Evolutionary conservation across 2,113 vertebrate species (phyloP).

Genomic region (Muscicapa adusta): DNA sequence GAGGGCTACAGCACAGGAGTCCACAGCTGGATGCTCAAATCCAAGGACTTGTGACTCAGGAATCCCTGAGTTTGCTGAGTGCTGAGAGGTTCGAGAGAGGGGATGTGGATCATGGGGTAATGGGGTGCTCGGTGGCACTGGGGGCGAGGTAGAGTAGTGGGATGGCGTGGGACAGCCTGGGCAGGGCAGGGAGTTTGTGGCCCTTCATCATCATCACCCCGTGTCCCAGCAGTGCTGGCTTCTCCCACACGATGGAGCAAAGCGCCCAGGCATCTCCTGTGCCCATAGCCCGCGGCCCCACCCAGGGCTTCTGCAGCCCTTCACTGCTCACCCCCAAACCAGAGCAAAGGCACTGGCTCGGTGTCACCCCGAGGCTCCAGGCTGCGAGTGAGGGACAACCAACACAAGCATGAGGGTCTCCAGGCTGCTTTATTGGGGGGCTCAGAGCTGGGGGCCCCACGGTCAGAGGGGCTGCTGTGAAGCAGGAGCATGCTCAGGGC

Average conservation of each 20-base stretch:
- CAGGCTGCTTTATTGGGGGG: constrained; percentile 24
- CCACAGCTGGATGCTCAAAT: background rate
- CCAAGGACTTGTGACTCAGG: background rate
- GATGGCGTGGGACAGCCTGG: background rate
- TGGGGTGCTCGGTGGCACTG: rapidly evolving
- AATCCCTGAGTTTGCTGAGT: background rate
- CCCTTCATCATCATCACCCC: background rate
- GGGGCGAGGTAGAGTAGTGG: background rate
- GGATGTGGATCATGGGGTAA: rapidly evolving
- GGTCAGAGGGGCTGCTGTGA: background rate
- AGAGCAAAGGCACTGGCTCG: rapidly evolving
- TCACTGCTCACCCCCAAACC: background rate
- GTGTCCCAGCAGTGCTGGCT: constrained; percentile 40
- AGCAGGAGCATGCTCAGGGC: rapidly evolving
- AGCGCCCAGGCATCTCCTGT: background rate
- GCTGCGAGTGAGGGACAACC: background rate
- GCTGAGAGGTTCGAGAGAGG: background rate
- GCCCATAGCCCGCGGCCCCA: rapidly evolving
- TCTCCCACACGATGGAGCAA: constrained; percentile 63
- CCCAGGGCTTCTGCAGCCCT: background rate
- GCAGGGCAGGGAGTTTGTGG: background rate
- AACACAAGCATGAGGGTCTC: background rate
- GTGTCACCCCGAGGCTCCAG: background rate
- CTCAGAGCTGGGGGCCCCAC: background rate
- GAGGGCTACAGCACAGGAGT: background rate